Percentiles rank a stretch among this genome's conserved stretches.
phyloP scores from a whole-genome alignment of 2,888 invertebrate species.

The Thymelicus lineola region DNA sequence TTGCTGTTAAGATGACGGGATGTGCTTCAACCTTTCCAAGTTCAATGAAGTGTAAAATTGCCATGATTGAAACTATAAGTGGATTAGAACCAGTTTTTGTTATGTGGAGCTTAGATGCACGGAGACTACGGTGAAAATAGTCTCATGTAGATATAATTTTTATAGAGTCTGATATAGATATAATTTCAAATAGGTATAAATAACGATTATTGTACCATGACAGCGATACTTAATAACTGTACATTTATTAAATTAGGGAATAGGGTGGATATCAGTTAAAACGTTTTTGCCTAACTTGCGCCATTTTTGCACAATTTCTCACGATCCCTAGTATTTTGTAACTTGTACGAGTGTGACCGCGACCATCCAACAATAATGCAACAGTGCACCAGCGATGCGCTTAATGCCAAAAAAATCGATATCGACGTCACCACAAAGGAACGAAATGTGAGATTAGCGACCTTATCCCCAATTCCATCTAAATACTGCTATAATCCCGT shows the following conservation, averaged over 20 bases:
- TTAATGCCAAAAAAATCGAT: constrained; percentile 66
- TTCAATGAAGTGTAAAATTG: neutral
- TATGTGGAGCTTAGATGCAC: neutral
- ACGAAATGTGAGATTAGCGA: constrained; percentile 74
- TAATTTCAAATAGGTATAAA: too few relatives aligned
- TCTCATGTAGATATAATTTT: too few relatives aligned
- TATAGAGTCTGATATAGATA: too few relatives aligned
- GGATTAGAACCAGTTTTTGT: neutral
- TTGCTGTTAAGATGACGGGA: constrained; percentile 5
- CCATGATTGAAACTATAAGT: neutral
- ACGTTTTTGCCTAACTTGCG: too few relatives aligned
- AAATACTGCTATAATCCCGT: constrained; percentile 81
- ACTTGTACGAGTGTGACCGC: neutral
- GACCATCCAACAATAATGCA: constrained; percentile 14
- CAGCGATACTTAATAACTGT: too few relatives aligned
- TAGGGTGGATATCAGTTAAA: too few relatives aligned
- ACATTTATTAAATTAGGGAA: too few relatives aligned
- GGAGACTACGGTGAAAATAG: too few relatives aligned
- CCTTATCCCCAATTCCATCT: constrained; percentile 85
- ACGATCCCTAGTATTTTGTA: neutral
- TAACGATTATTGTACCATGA: too few relatives aligned
- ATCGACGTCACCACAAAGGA: constrained; percentile 57
- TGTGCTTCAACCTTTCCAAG: neutral
- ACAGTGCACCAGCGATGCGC: constrained; percentile 8
- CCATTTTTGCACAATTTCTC: too few relatives aligned